Conservation (phyloP, 92 coral and sea anemone genomes). For the Paramuricea clavata region DNA sequence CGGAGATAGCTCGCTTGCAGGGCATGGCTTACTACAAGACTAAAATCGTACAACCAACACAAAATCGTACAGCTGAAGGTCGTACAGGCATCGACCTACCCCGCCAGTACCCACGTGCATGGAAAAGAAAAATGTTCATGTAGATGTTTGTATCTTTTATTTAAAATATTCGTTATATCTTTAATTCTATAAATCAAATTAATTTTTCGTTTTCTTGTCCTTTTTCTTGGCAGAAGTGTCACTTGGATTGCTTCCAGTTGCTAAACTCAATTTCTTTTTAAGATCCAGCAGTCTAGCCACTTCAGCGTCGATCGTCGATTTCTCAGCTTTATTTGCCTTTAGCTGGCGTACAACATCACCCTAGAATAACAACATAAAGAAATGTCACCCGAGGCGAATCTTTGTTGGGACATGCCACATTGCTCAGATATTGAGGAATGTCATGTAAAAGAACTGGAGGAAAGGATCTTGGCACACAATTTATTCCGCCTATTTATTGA, state of each 20-base stretch:
- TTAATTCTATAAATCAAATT: background rate
- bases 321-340: constrained; percentile 89
- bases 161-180: background rate
- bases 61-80: too few relatives aligned
- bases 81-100: too few relatives aligned
- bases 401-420: too few relatives aligned
- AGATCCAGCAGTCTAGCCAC: constrained; percentile 81
- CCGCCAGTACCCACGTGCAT: too few relatives aligned
- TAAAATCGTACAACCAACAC: too few relatives aligned
- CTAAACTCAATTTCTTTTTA: constrained; percentile 80
- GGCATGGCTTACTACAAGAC: too few relatives aligned
- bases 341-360: constrained; percentile 89
- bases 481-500: too few relatives aligned
- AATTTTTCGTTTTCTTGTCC: constrained; percentile 79
- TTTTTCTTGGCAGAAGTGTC: constrained; percentile 65
- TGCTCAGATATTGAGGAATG: too few relatives aligned
- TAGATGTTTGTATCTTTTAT: background rate
- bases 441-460: too few relatives aligned
- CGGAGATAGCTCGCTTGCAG: too few relatives aligned
- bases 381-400: too few relatives aligned
- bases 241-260: constrained; percentile 79
- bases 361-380: constrained; percentile 65
- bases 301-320: constrained; percentile 80
- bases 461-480: too few relatives aligned
- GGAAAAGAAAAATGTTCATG: background rate